phyloP scores from a whole-genome alignment of 2,113 vertebrate species.

The Malurus elegans region DNA sequence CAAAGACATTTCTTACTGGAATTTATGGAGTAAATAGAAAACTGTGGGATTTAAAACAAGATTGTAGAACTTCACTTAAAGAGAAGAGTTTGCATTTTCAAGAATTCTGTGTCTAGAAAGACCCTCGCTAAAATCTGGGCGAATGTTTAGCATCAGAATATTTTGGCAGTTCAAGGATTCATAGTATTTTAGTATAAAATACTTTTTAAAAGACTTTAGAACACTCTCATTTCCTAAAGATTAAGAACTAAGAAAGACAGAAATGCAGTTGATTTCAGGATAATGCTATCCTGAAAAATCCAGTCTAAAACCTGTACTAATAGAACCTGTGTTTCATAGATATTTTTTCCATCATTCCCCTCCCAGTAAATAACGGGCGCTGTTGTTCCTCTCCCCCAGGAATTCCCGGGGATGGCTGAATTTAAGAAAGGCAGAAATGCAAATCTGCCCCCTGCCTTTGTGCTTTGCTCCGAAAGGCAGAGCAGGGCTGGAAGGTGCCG shows the following conservation, averaged over 20 bases:
- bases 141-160: not conserved
- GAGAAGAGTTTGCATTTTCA: not conserved
- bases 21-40: not conserved
- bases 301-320: not conserved
- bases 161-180: not conserved
- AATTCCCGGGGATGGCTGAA: not conserved
- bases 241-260: not conserved
- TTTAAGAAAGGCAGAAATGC: constrained; percentile 30
- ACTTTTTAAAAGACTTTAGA: not conserved
- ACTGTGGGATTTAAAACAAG: not conserved
- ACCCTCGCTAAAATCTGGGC: not conserved
- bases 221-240: not conserved
- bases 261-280: not conserved
- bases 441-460: constrained; percentile 3
- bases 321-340: fast-evolving
- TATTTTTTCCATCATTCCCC: not conserved
- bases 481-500: not conserved
- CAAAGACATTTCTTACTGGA: not conserved
- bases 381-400: not conserved
- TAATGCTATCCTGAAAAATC: not conserved
- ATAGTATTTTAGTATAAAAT: not conserved
- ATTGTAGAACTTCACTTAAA: not conserved
- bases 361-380: not conserved
- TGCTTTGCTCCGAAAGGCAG: not conserved
- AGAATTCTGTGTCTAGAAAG: not conserved